Base-by-base conservation (phyloP, 1,140 invertebrate genomes). In the Stegodyphus mimosarum region DNA sequence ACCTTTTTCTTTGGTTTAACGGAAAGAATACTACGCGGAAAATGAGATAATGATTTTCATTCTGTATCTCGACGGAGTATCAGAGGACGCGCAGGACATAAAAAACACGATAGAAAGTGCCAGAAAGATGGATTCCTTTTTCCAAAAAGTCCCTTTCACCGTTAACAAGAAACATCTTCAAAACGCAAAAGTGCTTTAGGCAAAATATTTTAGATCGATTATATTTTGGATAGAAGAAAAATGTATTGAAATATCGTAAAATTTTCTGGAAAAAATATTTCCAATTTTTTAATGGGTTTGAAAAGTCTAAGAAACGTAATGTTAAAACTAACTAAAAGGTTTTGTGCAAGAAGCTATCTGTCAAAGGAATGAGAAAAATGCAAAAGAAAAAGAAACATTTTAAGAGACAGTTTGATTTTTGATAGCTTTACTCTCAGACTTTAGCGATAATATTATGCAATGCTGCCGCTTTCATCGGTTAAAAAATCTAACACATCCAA, bases 151-250 rank as follows among this genome's bases (percentile, higher is more conserved):
- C 11, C 7, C 6, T 50, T 17, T 7, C 33, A 78, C 9, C 52
- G 9, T 52, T 78, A 78, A 78, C 76, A 67, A 78, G 64, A 78
- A 77, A 77, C 75, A 67, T 77, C 60, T 77, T 51, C 51, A 77
- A 78, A 73, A 13, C 66, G 52, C 66, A 67, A 10, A 18, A 69
- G 7, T 52, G 7, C 64, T 55, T n/a, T 2, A 13, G 76, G 76
- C 76, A 33, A 78, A 53, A 51, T 49, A 67, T 64, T 78, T 52
- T 67, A 52, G 49, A 6, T 69, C 15, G 66, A 69, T 67, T 78
- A 13, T 18, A 7, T 52, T 53, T 33, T 7, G 5, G 60, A 63
- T 7, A 55, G 52, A 50, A 64, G 73, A 10, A 49, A 74, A 74
- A 53, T 60, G 55, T 9, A 60, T 60, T 15, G 55, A 15, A 11